Percentiles rank a stretch among this genome's conserved stretches.
Evolutionary conservation across 2,888 invertebrate genomes (phyloP).

Genomic region (Cacoxenus indagator): DNA sequence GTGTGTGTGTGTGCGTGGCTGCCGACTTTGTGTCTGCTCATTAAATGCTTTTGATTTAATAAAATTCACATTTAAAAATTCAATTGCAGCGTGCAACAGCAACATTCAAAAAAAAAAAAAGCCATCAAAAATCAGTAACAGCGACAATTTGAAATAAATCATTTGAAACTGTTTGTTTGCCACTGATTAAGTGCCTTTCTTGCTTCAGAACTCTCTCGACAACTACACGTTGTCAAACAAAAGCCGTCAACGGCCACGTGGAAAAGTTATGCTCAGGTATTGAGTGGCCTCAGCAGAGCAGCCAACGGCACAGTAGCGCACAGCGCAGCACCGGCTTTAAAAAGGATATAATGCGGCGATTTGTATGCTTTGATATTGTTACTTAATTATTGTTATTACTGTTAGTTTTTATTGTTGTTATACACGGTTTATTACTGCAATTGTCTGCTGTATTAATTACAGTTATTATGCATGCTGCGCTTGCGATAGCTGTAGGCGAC

Average conservation of each 20-base stretch:
- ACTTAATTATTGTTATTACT: conserved; percentile 40
- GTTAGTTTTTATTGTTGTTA: background rate
- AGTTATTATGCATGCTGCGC: too few relatives aligned
- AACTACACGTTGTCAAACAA: conserved; percentile 45
- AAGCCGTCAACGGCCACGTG: too few relatives aligned
- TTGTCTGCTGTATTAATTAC: conserved; percentile 1
- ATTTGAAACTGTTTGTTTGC: conserved; percentile 46
- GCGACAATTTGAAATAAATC: conserved; percentile 32
- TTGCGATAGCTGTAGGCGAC: too few relatives aligned
- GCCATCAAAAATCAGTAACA: background rate
- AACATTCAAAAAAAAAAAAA: background rate
- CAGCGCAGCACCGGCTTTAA: too few relatives aligned
- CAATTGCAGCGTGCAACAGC: background rate
- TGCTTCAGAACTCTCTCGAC: too few relatives aligned
- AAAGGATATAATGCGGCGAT: conserved; percentile 13
- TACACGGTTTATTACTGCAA: background rate
- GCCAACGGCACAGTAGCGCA: too few relatives aligned
- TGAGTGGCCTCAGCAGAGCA: too few relatives aligned
- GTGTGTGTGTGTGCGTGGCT: background rate
- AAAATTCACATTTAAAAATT: conserved; percentile 12
- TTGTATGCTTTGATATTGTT: conserved; percentile 34
- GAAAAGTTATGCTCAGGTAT: too few relatives aligned
- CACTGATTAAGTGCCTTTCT: too few relatives aligned
- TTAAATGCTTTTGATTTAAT: conserved; percentile 18
- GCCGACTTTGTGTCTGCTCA: background rate